phyloP scores from a whole-genome alignment of 2,113 vertebrate species.

The Erpornis zantholeuca region DNA sequence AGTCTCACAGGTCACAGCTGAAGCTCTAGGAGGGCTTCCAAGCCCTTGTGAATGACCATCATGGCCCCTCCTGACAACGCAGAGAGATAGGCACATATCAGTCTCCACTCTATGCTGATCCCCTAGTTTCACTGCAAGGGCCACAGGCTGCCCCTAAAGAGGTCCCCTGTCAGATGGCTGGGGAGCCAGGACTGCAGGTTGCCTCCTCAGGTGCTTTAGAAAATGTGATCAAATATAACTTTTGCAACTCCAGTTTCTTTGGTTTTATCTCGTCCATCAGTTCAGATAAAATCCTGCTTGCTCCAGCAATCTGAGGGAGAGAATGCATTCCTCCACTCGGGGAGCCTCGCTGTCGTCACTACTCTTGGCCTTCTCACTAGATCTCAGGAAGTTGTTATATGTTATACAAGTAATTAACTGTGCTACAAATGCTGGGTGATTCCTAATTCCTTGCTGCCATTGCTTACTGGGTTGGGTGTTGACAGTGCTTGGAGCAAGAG shows the following conservation, averaged over 20 bases:
- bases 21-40: neutral
- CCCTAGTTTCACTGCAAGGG: neutral
- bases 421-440: neutral
- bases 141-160: neutral
- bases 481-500: conserved; percentile 34
- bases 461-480: conserved; percentile 12
- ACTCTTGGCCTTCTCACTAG: neutral
- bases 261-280: neutral
- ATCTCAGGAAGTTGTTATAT: neutral
- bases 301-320: neutral
- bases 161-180: neutral
- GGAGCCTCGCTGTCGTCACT: fast-evolving
- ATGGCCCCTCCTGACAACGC: neutral
- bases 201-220: neutral
- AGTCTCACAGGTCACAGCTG: neutral
- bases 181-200: neutral
- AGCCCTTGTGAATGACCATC: neutral
- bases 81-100: neutral
- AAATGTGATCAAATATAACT: neutral
- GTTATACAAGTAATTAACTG: conserved; percentile 9
- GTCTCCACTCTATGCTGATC: neutral
- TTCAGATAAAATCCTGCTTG: neutral
- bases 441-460: neutral
- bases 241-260: neutral
- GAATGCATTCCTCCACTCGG: neutral